Percentiles rank a stretch among this genome's conserved stretches.
Conservation (phyloP, 2,888 invertebrate genomes). For the Drosophila anomalipes region DNA sequence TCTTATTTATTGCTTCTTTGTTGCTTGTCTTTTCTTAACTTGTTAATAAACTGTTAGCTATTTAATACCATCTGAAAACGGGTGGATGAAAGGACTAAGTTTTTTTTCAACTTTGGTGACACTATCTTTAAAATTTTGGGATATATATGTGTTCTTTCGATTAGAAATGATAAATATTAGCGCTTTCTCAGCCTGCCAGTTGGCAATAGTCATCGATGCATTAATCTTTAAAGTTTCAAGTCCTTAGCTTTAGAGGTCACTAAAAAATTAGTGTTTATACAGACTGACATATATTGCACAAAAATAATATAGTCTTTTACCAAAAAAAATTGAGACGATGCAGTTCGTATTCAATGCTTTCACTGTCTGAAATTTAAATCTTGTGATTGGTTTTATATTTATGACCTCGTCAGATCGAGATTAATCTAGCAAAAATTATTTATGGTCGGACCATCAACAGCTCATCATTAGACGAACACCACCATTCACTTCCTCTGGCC, state of each 20-base stretch:
- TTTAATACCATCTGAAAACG: not conserved
- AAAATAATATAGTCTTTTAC: not conserved
- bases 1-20: not conserved
- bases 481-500: not conserved
- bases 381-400: conserved; percentile 12
- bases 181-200: not conserved
- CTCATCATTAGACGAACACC: conserved; percentile 31
- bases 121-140: not conserved
- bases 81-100: not conserved
- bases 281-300: not conserved
- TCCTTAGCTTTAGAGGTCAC: no score
- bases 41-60: not conserved
- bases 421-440: conserved; percentile 27
- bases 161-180: not conserved
- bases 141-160: not conserved
- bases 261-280: not conserved
- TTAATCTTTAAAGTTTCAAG: not conserved
- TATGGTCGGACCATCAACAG: conserved; percentile 22
- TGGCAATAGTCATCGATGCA: not conserved
- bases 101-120: not conserved
- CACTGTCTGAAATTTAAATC: conserved; percentile 5
- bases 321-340: not conserved
- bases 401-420: conserved; percentile 24
- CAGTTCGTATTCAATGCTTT: not conserved
- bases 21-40: no score